Conservation (phyloP, 2,888 invertebrate species). For the Heliothis peltigera region DNA sequence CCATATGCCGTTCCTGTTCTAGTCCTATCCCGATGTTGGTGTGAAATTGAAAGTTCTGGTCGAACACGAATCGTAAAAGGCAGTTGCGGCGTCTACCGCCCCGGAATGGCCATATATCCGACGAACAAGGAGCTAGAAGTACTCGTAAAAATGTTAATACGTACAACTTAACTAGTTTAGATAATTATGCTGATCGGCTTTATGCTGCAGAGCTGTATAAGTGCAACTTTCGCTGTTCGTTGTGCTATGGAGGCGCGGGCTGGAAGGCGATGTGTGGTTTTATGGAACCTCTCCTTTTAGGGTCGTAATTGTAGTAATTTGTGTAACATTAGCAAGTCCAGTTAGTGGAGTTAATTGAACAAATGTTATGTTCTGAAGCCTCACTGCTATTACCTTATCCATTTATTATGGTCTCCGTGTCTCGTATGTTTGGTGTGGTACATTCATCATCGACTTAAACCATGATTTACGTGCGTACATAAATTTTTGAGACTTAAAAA, state of each 20-base stretch:
- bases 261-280: constrained; percentile 3
- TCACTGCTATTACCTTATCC: background rate
- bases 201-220: constrained; percentile 10
- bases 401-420: background rate
- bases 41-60: constrained; percentile 50
- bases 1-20: background rate
- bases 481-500: constrained; percentile 36
- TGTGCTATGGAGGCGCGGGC: background rate
- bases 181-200: constrained; percentile 34
- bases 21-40: constrained; percentile 13
- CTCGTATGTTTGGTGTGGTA: constrained; percentile 1
- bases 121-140: constrained; percentile 44
- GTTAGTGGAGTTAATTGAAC: constrained; percentile 15
- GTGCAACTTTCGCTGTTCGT: constrained; percentile 37
- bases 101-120: constrained; percentile 29
- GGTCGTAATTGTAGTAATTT: constrained; percentile 7
- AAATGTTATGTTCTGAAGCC: constrained; percentile 4
- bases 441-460: constrained; percentile 44
- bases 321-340: constrained; percentile 5
- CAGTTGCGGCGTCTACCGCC: constrained; percentile 14
- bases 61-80: constrained; percentile 35
- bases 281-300: background rate
- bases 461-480: constrained; percentile 33
- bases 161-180: constrained; percentile 39
- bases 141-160: constrained; percentile 50